Evolutionary conservation across 2,888 invertebrate genomes (phyloP).

Genomic region (Chalcosyrphus nemorum): DNA sequence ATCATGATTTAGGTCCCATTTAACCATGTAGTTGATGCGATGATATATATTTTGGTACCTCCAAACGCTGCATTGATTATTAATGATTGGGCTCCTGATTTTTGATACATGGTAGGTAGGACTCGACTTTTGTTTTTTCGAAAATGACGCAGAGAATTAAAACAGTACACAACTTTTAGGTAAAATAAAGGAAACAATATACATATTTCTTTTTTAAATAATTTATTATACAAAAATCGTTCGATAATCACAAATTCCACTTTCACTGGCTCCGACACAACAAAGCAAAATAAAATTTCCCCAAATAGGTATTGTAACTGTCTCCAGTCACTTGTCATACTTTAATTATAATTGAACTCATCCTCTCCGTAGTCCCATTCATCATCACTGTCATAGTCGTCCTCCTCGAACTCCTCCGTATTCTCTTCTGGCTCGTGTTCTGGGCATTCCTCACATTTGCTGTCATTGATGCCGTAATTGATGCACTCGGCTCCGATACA

Average conservation of each 20-base stretch:
- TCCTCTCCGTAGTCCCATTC: slow-evolving; percentile 85
- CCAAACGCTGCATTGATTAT: no score
- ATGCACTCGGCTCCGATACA: slow-evolving; percentile 93
- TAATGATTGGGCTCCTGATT: no score
- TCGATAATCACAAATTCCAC: neutral
- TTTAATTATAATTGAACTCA: slow-evolving; percentile 73
- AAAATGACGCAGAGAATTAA: no score
- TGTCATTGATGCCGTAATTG: slow-evolving; percentile 94
- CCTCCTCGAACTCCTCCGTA: slow-evolving; percentile 79
- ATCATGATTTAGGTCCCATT: no score
- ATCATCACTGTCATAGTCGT: slow-evolving; percentile 79
- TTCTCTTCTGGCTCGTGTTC: slow-evolving; percentile 81
- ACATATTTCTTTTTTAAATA: no score
- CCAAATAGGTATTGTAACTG: neutral
- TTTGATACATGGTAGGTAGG: no score
- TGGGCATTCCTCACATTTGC: slow-evolving; percentile 87
- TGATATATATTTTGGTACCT: no score
- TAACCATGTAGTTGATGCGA: no score
- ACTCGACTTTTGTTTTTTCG: no score
- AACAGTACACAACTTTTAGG: no score
- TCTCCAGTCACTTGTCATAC: neutral
- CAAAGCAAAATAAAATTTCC: neutral
- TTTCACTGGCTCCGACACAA: slow-evolving; percentile 3
- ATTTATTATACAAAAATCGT: no score
- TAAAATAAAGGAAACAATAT: no score